Evolutionary conservation across 2,797 vertebrate genomes (phyloP), one percentile per base, ranked within the genome.

Genomic region (Danio aesculapii): DNA sequence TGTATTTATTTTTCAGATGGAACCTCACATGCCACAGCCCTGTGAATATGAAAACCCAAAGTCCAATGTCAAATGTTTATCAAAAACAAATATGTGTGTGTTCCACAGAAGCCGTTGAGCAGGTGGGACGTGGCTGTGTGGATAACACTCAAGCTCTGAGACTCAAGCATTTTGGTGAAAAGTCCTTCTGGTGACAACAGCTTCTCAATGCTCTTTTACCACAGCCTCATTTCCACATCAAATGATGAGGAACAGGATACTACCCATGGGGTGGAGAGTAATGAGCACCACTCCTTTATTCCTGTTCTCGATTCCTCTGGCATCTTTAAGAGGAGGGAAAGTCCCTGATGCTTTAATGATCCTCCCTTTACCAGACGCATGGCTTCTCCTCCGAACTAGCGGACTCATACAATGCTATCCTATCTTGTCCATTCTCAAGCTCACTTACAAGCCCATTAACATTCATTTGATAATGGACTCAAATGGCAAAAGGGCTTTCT

Each of bases 201-300:
- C 80, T 86, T 87, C 83, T 88, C 78, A 86, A 68, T 84, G 62
- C 79, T 61, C 77, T 87, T 86, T 88, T 83, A 85, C 83, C 84
- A 85, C 67, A 62, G 66, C 74, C 84, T 90, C 80, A 90, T 90
- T 89, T 90, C 86, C 88, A 90, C 88, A 87, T 90, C 86, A 90
- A 90, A 90, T 80, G 62, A 80, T 50, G 52, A 84, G 71, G 83
- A 88, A 90, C 46, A 84, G 84, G 87, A 90, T 89, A 88, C 79
- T 79, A 86, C 87, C 85, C 67, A 82, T 83, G 85, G 83, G 88
- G 82, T 85, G 83, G 71, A 75, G 72, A 83, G 81, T 87, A 89
- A 89, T 84, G 84, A 89, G 86, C 81, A 84, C 77, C 69, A 63
- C 77, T 85, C 49, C 73, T 86, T 86, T 85, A 79, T 86, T 81